Base-by-base conservation (phyloP, 2,888 invertebrate genomes). In the Cecidostiba fungosa region DNA sequence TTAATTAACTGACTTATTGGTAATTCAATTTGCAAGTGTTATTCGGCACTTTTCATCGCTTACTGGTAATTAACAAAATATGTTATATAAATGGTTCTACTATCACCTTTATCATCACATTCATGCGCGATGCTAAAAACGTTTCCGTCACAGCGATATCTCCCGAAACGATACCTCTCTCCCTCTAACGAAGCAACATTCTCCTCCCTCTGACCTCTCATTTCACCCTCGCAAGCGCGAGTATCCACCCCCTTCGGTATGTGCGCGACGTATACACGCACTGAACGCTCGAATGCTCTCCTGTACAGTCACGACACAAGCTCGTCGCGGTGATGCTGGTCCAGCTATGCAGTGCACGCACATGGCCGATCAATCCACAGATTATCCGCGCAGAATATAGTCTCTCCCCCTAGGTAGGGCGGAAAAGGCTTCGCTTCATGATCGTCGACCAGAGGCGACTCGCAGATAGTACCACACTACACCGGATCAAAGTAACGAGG, bases 271-370 rank as follows among this genome's bases (percentile, higher is more conserved):
- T 19, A 32, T 1, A 29, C 23, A 32, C n/a, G 72, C 39, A 39
- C 23, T 3, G 36, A 36, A 39, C n/a, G n/a, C 12, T 32, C 36
- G 36, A 23, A 12, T 72, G 39, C 70, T 50, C 69, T 47, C 23
- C n/a, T 47, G 77, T 8, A 43, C 50, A 59, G 54, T 6, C 19
- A 59, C n/a, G n/a, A n/a, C 54, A 59, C n/a, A n/a, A 59, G 54
- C 54, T 59, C n/a, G 54, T 59, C 19, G 54, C 4, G 3, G 54
- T n/a, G n/a, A 4, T 1, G 16, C 5, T 39, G 70, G 36, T 6
- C n/a, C n/a, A 32, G 39, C 32, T 70, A 82, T 62, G 43, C 72
- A 29, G 59, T 32, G 77, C 69, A 84, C 72, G 62, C 78, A 78
- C 78, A 43, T 74, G 78, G 47, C 19, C 74, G 73, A 73, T 74